Percentiles rank a stretch among this genome's conserved stretches.
These are phyloP conservation scores for Ardeotis arabs DNA, from an alignment of 2,113 vertebrate genomes.

Conservation along the genomic window DNA sequence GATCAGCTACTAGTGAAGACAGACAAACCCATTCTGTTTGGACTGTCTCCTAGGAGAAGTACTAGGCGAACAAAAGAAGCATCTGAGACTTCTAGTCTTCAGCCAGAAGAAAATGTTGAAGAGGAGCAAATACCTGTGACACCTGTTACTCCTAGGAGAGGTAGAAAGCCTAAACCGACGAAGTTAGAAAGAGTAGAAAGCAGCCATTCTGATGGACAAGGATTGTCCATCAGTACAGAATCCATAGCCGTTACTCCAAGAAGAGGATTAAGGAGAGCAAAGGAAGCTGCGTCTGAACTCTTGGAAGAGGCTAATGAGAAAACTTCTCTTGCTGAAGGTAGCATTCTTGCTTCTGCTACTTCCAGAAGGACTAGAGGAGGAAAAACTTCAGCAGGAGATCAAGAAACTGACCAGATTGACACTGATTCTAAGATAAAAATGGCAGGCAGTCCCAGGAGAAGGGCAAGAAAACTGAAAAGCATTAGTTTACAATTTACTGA, in stretches of 20 bases:
- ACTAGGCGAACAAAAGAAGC: slow-evolving; percentile 66
- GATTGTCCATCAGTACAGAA: rapidly evolving
- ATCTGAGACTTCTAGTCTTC: slow-evolving; percentile 2
- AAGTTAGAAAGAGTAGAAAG: neutral
- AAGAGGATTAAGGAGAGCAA: slow-evolving; percentile 49
- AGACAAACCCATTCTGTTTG: slow-evolving; percentile 6
- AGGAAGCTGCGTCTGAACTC: slow-evolving; percentile 5
- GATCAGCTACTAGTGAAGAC: neutral
- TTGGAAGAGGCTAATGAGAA: neutral
- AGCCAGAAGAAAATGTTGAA: slow-evolving; percentile 13
- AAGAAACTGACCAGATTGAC: neutral
- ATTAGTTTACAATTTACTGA: slow-evolving; percentile 64
- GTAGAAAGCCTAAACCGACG: slow-evolving; percentile 50
- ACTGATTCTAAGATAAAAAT: slow-evolving; percentile 21
- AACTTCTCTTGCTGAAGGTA: neutral
- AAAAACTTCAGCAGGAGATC: slow-evolving; percentile 29
- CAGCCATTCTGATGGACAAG: neutral
- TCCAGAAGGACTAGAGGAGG: slow-evolving; percentile 56
- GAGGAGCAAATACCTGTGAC: slow-evolving; percentile 35
- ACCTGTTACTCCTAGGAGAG: slow-evolving; percentile 73
- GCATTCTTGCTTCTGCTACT: neutral
- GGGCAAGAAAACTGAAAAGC: slow-evolving; percentile 69
- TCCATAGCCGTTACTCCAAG: neutral
- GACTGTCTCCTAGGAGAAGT: slow-evolving; percentile 72
- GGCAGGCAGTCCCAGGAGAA: slow-evolving; percentile 63